Evolutionary conservation across 2,113 vertebrate species (phyloP), one percentile per base, ranked within the genome.

Genomic region (Lampris incognitus): DNA sequence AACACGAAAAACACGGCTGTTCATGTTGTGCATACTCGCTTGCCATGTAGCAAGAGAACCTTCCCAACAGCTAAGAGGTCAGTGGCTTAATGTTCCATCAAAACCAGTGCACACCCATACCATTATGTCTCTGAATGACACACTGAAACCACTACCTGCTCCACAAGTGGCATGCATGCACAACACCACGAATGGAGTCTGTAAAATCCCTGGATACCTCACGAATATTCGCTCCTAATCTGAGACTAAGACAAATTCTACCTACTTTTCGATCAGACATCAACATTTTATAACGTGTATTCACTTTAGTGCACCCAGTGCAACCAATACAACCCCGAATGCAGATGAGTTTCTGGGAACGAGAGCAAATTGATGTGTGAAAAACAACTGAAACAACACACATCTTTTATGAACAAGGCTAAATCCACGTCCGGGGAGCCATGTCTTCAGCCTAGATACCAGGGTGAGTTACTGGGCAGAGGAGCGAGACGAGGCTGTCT

Each of bases 401-500:
- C 49, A 54, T 48, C n/a, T 3, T 44, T 61, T 46, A 63, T 69
- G 11, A 67, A 57, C 50, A 62, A 6, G 10, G 10, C 48, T 59
- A 69, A 55, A 65, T 54, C 73, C 62, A 49, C 63, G 72, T 60
- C 62, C 51, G 58, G 37, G 64, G 81, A 2, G 44, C 8, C 58
- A 76, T 51, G 69, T 78, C 40, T 70, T 52, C 36, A 49, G 69
- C 9, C 46, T 10, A 74, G 68, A 66, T 66, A 66, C 79, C 74
- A 68, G 68, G 48, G 6, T 4, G 3, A 10, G 71, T 66, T 85
- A 76, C 50, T 50, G 79, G 68, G 76, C 67, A 82, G 48, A 83
- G 61, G 24, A 60, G 48, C 79, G 65, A 54, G 71, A 57, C 60
- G 69, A 5, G 68, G 50, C 55, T 7, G 42, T 64, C 78, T 83